Evolutionary conservation across 1,140 invertebrate genomes (phyloP).

Genomic region (Drosophila fuyamai): DNA sequence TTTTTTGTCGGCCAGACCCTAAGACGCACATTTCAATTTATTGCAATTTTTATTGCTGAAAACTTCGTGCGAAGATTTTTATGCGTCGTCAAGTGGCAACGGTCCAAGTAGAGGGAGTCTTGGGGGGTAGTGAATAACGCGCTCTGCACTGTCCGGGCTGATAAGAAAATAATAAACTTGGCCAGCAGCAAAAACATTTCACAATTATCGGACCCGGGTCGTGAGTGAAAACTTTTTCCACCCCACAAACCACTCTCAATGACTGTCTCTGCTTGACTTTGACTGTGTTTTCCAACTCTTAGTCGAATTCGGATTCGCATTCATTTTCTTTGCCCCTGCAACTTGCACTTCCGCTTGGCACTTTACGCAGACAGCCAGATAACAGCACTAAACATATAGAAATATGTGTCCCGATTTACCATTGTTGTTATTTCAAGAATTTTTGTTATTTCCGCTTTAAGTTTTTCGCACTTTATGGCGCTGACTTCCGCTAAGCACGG

Average conservation of each 20-base stretch:
- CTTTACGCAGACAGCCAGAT: constrained; percentile 38
- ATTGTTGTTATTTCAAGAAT: constrained; percentile 61
- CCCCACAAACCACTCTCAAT: constrained; percentile 41
- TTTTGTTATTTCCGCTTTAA: constrained; percentile 75
- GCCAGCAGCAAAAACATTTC: constrained; percentile 60
- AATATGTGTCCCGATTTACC: constrained; percentile 39
- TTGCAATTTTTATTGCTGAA: constrained; percentile 72
- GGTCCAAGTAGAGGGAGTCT: constrained; percentile 1
- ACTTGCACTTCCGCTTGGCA: constrained; percentile 64
- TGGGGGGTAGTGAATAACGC: constrained; percentile 20
- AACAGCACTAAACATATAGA: constrained; percentile 42
- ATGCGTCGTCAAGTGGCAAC: constrained; percentile 69
- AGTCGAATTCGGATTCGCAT: constrained; percentile 9
- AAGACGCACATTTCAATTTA: constrained; percentile 73
- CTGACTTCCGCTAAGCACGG: constrained; percentile 57
- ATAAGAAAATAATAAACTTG: constrained; percentile 78
- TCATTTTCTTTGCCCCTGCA: constrained; percentile 36
- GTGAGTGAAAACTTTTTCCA: constrained; percentile 41
- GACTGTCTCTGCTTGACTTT: constrained; percentile 51
- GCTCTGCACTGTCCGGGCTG: constrained; percentile 43
- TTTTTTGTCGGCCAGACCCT: constrained; percentile 50
- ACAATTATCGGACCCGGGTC: constrained; percentile 59
- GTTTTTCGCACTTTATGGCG: constrained; percentile 61
- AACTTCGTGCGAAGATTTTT: constrained; percentile 66
- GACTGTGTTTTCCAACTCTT: constrained; percentile 47